Percentiles rank a stretch among this genome's conserved stretches.
Conservation (phyloP, 2,113 vertebrate species). For the Oryzias melastigma region DNA sequence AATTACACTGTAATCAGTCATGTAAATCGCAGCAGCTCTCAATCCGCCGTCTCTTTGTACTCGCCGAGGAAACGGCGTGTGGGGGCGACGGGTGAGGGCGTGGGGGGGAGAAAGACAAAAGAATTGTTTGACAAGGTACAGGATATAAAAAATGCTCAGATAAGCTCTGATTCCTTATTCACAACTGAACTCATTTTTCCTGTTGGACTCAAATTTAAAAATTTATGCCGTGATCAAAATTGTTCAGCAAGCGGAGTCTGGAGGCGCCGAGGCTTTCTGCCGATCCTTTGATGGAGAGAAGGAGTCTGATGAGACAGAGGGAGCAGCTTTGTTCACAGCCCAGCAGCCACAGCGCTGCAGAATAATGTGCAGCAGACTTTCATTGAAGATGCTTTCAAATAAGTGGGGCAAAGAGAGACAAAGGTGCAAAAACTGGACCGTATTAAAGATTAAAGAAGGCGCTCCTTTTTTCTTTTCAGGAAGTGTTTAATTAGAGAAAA, state of each 20-base stretch:
- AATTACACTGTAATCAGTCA: constrained; percentile 75
- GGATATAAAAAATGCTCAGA: constrained; percentile 23
- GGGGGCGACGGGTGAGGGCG: constrained; percentile 30
- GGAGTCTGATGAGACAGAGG: constrained; percentile 33
- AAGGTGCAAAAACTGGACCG: not conserved
- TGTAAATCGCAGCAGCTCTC: constrained; percentile 65
- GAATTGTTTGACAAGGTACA: constrained; percentile 36
- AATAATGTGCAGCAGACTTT: constrained; percentile 1
- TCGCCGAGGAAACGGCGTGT: constrained; percentile 46
- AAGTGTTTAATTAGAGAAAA: constrained; percentile 9
- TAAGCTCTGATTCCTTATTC: constrained; percentile 54
- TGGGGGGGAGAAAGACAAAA: constrained; percentile 15
- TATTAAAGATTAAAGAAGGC: constrained; percentile 1
- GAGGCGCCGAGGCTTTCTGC: constrained; percentile 26
- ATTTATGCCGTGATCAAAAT: constrained; percentile 55
- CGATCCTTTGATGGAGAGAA: constrained; percentile 45
- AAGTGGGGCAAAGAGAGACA: not conserved
- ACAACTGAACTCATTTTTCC: constrained; percentile 46
- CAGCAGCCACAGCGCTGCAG: not conserved
- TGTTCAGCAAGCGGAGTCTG: constrained; percentile 42
- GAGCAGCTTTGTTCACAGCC: constrained; percentile 21
- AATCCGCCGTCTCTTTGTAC: constrained; percentile 47
- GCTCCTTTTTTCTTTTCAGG: not conserved
- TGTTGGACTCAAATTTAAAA: constrained; percentile 52
- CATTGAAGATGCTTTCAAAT: not conserved